phyloP scores from a whole-genome alignment of 2,797 vertebrate genomes.

The Odontamblyopus rebecca region DNA sequence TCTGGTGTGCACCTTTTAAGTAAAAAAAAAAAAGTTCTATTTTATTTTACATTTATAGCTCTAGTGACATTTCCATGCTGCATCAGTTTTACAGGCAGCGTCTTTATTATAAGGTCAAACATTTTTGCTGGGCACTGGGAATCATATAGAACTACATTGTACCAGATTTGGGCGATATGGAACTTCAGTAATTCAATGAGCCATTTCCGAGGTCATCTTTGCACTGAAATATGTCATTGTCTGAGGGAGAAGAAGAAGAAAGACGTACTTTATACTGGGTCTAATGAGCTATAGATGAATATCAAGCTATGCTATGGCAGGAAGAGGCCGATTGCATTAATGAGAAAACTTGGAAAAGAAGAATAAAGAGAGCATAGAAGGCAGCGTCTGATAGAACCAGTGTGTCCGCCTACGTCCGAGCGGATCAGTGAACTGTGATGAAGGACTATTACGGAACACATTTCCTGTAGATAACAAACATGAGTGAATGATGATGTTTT shows the following conservation, averaged over 20 bases:
- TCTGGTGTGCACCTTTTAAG: too few species aligned
- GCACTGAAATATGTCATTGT: conserved; percentile 33
- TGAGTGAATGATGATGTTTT: conserved; percentile 9
- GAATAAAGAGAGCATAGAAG: conserved; percentile 2
- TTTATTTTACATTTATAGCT: not conserved
- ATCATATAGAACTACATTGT: conserved; percentile 47
- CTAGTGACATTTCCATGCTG: not conserved
- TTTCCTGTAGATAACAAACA: conserved; percentile 27
- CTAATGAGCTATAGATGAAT: conserved; percentile 19
- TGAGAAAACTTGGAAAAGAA: conserved; percentile 18
- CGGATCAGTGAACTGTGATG: conserved; percentile 19
- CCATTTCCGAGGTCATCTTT: conserved; percentile 19
- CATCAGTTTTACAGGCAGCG: not conserved
- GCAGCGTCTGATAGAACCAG: conserved; percentile 18
- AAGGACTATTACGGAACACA: conserved; percentile 5
- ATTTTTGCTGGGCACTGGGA: conserved; percentile 17
- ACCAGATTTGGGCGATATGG: conserved; percentile 18
- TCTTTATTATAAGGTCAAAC: conserved; percentile 24
- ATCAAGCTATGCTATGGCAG: conserved; percentile 4
- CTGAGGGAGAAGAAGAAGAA: conserved; percentile 8
- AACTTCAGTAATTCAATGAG: conserved; percentile 22
- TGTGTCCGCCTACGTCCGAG: conserved; percentile 4
- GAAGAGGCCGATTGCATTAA: conserved; percentile 15
- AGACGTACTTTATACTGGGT: not conserved
- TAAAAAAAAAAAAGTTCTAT: too few species aligned